These are phyloP conservation scores for Stegophylla sp. DNA, from an alignment of 2,888 invertebrate genomes.

Conservation along the genomic window DNA sequence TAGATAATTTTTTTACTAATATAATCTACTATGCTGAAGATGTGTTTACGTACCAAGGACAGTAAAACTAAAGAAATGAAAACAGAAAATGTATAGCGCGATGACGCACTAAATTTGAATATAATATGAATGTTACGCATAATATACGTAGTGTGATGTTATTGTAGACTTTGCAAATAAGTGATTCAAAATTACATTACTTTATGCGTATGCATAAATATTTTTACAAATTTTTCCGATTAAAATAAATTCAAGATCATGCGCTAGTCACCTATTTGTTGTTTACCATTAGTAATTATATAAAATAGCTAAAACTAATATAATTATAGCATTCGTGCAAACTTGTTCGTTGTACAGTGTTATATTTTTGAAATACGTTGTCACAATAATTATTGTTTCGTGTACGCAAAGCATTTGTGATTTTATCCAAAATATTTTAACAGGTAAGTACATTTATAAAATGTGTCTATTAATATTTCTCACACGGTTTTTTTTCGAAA, in stretches of 20 bases:
- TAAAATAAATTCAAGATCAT: constrained; percentile 54
- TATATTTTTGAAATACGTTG: neutral
- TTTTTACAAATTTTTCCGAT: constrained; percentile 46
- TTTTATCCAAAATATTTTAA: neutral
- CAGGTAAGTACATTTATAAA: neutral
- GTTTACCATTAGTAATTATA: neutral
- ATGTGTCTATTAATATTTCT: no score
- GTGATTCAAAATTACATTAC: constrained; percentile 27
- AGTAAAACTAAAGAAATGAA: neutral
- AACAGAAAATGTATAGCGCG: neutral
- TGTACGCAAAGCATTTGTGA: no score
- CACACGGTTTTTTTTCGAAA: no score
- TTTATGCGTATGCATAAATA: constrained; percentile 66
- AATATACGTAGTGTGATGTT: neutral
- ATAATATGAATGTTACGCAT: neutral
- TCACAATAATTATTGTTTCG: neutral
- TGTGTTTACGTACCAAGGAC: neutral
- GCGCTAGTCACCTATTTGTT: neutral
- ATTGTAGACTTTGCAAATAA: constrained; percentile 30
- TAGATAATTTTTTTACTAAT: no score
- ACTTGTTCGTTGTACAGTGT: neutral
- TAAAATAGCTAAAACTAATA: constrained; percentile 7
- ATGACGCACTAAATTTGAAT: neutral
- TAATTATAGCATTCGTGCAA: neutral
- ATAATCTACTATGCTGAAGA: no score